These are phyloP conservation scores for Sipha flava DNA, from an alignment of 1,140 invertebrate genomes.

Conservation along the genomic window DNA sequence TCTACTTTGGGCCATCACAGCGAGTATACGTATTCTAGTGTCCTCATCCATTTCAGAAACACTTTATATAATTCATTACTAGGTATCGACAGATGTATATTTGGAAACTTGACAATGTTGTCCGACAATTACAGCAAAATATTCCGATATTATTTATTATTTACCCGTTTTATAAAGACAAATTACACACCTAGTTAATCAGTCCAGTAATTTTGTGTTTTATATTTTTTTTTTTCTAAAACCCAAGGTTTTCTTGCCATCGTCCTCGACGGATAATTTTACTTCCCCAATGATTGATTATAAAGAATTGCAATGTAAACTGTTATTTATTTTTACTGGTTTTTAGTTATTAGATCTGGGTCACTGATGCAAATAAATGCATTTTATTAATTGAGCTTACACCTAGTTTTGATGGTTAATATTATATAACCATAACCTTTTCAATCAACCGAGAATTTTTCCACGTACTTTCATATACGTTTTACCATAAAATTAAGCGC, in stretches of 20 bases:
- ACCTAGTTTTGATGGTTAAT: not conserved
- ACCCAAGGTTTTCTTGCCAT: not conserved
- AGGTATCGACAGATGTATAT: no score
- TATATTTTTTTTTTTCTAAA: not conserved
- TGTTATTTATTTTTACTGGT: not conserved
- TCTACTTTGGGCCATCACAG: no score
- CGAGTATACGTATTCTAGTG: no score
- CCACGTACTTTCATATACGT: not conserved
- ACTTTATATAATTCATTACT: no score
- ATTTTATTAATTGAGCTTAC: not conserved
- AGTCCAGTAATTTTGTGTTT: not conserved
- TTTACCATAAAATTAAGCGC: no score
- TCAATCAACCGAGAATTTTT: not conserved
- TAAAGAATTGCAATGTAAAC: not conserved
- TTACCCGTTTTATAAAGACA: no score
- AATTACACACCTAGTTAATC: no score
- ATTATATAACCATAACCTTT: not conserved
- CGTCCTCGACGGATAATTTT: slow-evolving; percentile 11
- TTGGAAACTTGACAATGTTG: no score
- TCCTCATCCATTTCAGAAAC: no score
- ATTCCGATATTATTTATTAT: no score
- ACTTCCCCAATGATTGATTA: slow-evolving; percentile 19
- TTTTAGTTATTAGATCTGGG: not conserved
- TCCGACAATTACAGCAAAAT: no score
- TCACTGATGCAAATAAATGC: not conserved